phyloP scores from a whole-genome alignment of 1,140 invertebrate genomes.

The Penaeus japonicus region DNA sequence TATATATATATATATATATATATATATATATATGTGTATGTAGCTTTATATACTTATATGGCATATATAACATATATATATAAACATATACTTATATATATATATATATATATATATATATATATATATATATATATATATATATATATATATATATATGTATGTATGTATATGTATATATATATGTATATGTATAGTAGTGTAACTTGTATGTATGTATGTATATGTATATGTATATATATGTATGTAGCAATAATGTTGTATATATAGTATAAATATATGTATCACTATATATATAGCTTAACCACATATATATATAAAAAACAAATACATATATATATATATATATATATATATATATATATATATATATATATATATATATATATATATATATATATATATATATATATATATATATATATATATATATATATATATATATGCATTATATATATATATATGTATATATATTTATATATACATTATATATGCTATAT shows the following conservation, averaged over 20 bases:
- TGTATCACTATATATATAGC: neutral
- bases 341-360: neutral
- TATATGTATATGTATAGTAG: neutral
- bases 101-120: neutral
- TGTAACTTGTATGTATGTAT: neutral
- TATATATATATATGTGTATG: neutral
- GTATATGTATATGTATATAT: slow-evolving; percentile 9
- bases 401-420: neutral
- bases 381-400: neutral
- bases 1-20: neutral
- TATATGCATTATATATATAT: neutral
- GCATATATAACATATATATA: neutral
- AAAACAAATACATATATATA: neutral
- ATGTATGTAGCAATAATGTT: neutral
- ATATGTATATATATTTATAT: neutral
- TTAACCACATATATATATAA: neutral
- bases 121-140: neutral
- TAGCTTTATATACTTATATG: neutral
- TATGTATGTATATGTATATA: slow-evolving; percentile 21
- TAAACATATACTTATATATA: neutral
- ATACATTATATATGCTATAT: neutral
- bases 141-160: slow-evolving; percentile 10
- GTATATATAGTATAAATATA: neutral
- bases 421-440: neutral
- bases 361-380: neutral